Percentiles rank a stretch among this genome's conserved stretches.
These are phyloP conservation scores for Rhingia rostrata DNA, from an alignment of 2,888 invertebrate species.

Conservation along the genomic window DNA sequence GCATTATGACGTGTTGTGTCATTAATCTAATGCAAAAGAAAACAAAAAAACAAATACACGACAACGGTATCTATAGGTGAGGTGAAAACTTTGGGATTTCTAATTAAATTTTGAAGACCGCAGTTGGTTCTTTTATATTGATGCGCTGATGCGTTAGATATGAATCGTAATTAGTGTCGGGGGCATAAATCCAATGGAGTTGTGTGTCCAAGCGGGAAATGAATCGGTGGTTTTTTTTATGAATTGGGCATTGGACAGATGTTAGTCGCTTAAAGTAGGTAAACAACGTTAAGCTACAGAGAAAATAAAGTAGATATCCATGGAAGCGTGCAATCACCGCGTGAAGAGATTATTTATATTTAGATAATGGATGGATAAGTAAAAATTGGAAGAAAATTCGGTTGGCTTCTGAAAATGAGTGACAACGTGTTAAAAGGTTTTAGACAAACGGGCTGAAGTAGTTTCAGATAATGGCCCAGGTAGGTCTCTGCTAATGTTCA, in stretches of 20 bases:
- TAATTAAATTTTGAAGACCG: slow-evolving; percentile 21
- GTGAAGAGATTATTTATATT: neutral
- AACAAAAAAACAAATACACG: slow-evolving; percentile 25
- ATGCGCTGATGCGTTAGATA: neutral
- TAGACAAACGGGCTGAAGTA: too few relatives aligned
- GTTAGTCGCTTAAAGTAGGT: neutral
- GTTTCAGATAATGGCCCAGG: too few relatives aligned
- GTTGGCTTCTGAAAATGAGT: neutral
- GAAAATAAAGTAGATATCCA: too few relatives aligned
- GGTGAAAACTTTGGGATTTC: slow-evolving; percentile 42
- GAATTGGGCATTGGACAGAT: neutral
- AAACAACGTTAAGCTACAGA: neutral
- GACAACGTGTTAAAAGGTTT: neutral
- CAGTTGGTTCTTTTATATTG: slow-evolving; percentile 7
- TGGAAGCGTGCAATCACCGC: neutral
- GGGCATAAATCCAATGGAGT: slow-evolving; percentile 3
- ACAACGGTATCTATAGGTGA: neutral
- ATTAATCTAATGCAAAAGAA: slow-evolving; percentile 62
- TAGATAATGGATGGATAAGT: neutral
- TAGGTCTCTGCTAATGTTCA: too few relatives aligned
- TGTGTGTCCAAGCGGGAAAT: neutral
- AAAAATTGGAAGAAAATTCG: neutral
- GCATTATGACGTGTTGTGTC: slow-evolving; percentile 64
- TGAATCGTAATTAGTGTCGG: slow-evolving; percentile 20
- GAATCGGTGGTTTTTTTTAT: neutral